Conservation (phyloP, 2,888 invertebrate genomes). For the Chrysopilus asiliformis region DNA sequence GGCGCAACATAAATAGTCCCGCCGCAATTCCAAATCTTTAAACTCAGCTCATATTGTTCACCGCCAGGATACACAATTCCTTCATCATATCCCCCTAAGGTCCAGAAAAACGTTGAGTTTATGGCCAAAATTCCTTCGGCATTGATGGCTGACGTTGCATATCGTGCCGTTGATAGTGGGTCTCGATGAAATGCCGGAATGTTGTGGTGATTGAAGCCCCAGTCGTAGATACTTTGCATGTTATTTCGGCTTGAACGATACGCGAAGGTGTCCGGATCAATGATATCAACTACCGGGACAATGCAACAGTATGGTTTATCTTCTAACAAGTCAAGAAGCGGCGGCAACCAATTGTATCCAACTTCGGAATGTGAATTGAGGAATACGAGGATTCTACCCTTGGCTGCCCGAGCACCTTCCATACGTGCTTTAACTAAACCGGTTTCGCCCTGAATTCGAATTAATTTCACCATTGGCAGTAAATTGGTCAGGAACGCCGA, state of each 20-base stretch:
- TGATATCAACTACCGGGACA: conserved; percentile 87
- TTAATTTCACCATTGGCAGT: conserved; percentile 57
- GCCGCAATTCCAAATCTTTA: conserved; percentile 95
- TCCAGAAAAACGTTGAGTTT: conserved; percentile 83
- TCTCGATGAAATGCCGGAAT: too few relatives aligned
- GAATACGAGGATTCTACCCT: conserved; percentile 71
- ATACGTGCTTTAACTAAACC: conserved; percentile 79
- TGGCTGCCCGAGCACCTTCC: conserved; percentile 64
- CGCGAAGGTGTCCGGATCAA: conserved; percentile 71
- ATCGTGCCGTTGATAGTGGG: too few relatives aligned
- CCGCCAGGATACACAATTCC: conserved; percentile 95
- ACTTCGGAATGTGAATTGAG: conserved; percentile 86
- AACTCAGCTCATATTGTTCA: conserved; percentile 93
- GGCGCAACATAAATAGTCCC: conserved; percentile 84
- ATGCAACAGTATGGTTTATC: conserved; percentile 72
- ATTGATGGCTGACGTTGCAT: too few relatives aligned
- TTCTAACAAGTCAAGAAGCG: conserved; percentile 81
- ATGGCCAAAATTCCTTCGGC: conserved; percentile 96
- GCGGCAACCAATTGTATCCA: conserved; percentile 85
- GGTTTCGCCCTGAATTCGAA: conserved; percentile 56
- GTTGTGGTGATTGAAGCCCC: too few relatives aligned
- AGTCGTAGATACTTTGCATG: too few relatives aligned
- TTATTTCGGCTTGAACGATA: conserved; percentile 78
- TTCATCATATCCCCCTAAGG: conserved; percentile 85
- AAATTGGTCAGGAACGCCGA: conserved; percentile 59